Base-by-base conservation (phyloP, 1,140 invertebrate species). In the Philotrypesis tridentata region DNA sequence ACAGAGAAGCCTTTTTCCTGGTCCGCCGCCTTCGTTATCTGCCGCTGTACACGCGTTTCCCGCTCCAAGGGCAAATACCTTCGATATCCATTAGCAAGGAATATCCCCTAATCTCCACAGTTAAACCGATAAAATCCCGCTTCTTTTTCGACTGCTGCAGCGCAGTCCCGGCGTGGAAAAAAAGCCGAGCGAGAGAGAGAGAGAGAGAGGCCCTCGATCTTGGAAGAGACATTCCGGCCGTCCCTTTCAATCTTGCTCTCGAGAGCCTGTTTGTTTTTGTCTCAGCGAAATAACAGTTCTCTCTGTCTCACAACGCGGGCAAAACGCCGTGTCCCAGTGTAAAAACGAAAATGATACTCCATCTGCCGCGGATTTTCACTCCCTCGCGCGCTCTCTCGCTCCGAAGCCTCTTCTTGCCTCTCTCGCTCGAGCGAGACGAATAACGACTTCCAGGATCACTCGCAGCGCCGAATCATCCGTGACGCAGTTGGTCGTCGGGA, bases 321-420 rank as follows among this genome's bases (percentile, higher is more conserved):
- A 40, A 60, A 60, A 83, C 23, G 25, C n/a, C 71, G 17, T 61
- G 21, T 55, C 6, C 48, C 2, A 6, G 21, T n/a, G 6, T 55
- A 55, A 55, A 55, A 55, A 55, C 48, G 48, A 55, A 55, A 55
- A 55, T 55, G 48, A 55, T 65, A 29, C 55, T n/a, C 76, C 60
- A 48, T 29, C 77, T 74, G 68, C 61, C 79, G 74, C 68, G 48
- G 61, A 68, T 85, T 85, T 85, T 82, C 80, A 76, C 82, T 63
- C 17, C 31, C n/a, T 48, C 82, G 43, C 21, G 75, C 48, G 71
- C 68, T 14, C 33, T 23, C n/a, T n/a, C n/a, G n/a, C n/a, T n/a
- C n/a, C 48, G 23, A 63, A 29, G 33, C 48, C n/a, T n/a, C n/a
- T 72, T 75, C 43, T 78, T 74, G 70, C 78, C n/a, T n/a, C n/a